Base-by-base conservation (phyloP, 2,797 vertebrate genomes). In the Eupleurogrammus muticus region DNA sequence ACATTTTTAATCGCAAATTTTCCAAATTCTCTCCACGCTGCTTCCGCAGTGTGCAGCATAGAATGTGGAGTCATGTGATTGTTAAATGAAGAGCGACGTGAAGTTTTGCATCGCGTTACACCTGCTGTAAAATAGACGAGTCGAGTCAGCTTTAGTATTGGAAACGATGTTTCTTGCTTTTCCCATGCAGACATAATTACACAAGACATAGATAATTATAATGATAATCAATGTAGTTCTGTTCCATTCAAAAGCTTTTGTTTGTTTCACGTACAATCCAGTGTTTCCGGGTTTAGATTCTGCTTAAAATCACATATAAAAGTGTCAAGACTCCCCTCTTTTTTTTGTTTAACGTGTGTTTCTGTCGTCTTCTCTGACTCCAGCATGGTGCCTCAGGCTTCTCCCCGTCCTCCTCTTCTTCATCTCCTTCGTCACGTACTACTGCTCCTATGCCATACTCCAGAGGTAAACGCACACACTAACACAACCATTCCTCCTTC, bases 301-400 rank as follows among this genome's bases (percentile, higher is more conserved):
- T 34, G 36, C n/a, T 28, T 28, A 0, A 24, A 21, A 10, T 61
- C 19, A 20, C n/a, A 28, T 32, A 53, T 24, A n/a, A 23, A 8
- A n/a, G 23, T 38, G 9, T 42, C 2, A 24, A 52, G 2, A 38
- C 17, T 14, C 17, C 7, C 16, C 54, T 9, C 36, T 55, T 34
- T 50, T n/a, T n/a, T n/a, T n/a, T n/a, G n/a, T n/a, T 50, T 1
- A 11, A 40, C 23, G 34, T 7, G 47, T 16, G 2, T 35, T 6
- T 80, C 46, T 57, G 3, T 58, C 85, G 19, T 86, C 52, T 53
- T 59, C 32, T 72, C 56, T 70, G 66, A 54, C 50, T 72, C 44
- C 71, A 94, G 93, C 78, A 87, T 93, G 90, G 91, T 90, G 91
- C 86, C 79, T 91, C 51, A 87, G 90, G 83, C 85, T 93, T 80